These are phyloP conservation scores for Zoanthus solanderi DNA, from an alignment of 92 coral and sea anemone genomes.

Conservation along the genomic window DNA sequence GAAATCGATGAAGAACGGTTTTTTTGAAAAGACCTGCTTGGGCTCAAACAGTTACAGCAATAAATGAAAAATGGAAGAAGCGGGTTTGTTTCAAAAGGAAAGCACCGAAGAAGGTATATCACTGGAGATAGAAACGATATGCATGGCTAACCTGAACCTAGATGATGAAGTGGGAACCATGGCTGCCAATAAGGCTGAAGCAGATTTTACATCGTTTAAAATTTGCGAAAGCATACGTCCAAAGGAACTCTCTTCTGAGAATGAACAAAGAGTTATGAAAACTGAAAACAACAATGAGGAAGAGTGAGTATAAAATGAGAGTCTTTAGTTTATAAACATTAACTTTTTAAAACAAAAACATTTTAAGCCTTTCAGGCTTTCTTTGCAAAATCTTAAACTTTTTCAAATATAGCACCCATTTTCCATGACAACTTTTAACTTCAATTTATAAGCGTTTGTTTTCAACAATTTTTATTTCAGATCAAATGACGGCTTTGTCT, in stretches of 20 bases:
- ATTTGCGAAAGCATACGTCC: not conserved
- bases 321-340: not conserved
- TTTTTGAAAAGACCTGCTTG: not conserved
- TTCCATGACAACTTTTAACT: not conserved
- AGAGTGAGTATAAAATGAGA: conserved; percentile 9
- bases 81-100: not conserved
- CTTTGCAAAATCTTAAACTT: not conserved
- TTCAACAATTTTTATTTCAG: not conserved
- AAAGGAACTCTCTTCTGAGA: not conserved
- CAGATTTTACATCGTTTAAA: not conserved
- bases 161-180: conserved; percentile 17
- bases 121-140: not conserved
- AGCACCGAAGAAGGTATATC: conserved; percentile 13
- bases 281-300: conserved; percentile 10
- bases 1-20: conserved; percentile 5
- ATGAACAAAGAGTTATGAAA: not conserved
- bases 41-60: not conserved
- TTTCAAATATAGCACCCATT: not conserved
- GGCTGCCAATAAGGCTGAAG: not conserved
- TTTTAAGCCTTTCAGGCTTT: not conserved
- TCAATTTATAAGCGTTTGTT: not conserved
- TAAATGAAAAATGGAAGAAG: conserved; percentile 19
- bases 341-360: not conserved
- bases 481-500: conserved; percentile 18
- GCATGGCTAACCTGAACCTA: not conserved